Evolutionary conservation across 2,888 invertebrate genomes (phyloP).

Genomic region (Trachelus troglodyta): DNA sequence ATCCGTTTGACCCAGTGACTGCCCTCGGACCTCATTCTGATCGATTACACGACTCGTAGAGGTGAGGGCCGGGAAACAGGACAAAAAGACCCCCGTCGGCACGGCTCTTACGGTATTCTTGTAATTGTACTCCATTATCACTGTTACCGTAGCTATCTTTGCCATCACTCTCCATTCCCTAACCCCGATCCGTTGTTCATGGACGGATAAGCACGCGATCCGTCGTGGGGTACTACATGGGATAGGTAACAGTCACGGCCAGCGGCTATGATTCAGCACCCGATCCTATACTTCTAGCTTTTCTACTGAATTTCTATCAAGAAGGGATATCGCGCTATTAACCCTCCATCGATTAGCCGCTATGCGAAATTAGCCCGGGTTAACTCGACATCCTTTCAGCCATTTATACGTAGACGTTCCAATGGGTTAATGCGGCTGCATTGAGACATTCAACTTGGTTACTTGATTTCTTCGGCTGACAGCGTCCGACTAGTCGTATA

Average conservation of each 20-base stretch:
- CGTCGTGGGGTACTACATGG: background rate
- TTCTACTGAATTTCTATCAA: background rate
- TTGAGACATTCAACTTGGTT: background rate
- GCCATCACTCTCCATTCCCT: constrained; percentile 36
- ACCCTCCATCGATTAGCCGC: background rate
- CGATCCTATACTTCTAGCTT: background rate
- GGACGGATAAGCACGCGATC: constrained; percentile 42
- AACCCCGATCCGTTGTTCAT: constrained; percentile 41
- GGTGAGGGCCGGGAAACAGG: constrained; percentile 17
- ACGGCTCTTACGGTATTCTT: constrained; percentile 36
- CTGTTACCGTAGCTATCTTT: constrained; percentile 41
- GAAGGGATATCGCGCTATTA: constrained; percentile 2
- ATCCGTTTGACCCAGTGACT: constrained; percentile 41
- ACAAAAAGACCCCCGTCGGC: constrained; percentile 15
- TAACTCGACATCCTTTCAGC: background rate
- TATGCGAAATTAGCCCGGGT: background rate
- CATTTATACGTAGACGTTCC: background rate
- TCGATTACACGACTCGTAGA: constrained; percentile 31
- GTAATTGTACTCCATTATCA: constrained; percentile 46
- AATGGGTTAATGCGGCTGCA: background rate
- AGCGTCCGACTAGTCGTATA: background rate
- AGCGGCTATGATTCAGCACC: constrained; percentile 8
- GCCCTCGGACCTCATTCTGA: constrained; percentile 34
- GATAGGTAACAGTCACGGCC: constrained; percentile 11
- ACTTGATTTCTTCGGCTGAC: background rate